Base-by-base conservation (phyloP, 2,113 vertebrate species). In the Sakesphorus luctuosus region DNA sequence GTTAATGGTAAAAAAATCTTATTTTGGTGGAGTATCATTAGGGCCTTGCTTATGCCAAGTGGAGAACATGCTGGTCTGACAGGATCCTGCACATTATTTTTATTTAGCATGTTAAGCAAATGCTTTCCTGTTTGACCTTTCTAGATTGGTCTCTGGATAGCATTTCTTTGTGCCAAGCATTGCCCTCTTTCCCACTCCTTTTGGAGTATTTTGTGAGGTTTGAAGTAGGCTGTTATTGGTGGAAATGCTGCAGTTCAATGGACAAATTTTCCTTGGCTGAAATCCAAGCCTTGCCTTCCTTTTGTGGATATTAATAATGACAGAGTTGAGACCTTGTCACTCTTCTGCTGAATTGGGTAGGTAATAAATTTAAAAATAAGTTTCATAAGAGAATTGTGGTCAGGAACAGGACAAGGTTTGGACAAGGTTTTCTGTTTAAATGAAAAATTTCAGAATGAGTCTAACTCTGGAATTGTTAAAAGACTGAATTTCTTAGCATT, bases 331-430 rank as follows among this genome's bases (percentile, higher is more conserved):
- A 94, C 89, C 89, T 84, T 90, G 90, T 92, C 86, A 74, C 76
- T 96, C 77, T 40, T 38, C 26, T 66, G 62, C 73, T 92, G 90
- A 81, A 46, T 26, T 21, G 38, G 6, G 33, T 53, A 73, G 77
- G 73, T 86, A 91, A 84, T 86, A 95, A 87, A 90, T 81, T 69
- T 5, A 14, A 90, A 83, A 56, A 26, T 24, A 29, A 28, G 38
- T 94, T 96, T 92, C 73, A n/a, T 86, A 67, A 90, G 91, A 83
- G 93, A 68, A 28, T 90, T 96, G 93, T 84, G 96, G 93, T 92
- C 61, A 85, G 86, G 89, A 96, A 58, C 40, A 85, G 86, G 72
- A 50, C 92, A 85, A 84, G 61, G 61, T 43, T 63, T 63, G 61
- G 61, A 63, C 61, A 63, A 43, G 38, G 38, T 40, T 89, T 84